Evolutionary conservation across 2,797 vertebrate genomes (phyloP), one percentile per base, ranked within the genome.

Genomic region (Hafferia zeledoni): DNA sequence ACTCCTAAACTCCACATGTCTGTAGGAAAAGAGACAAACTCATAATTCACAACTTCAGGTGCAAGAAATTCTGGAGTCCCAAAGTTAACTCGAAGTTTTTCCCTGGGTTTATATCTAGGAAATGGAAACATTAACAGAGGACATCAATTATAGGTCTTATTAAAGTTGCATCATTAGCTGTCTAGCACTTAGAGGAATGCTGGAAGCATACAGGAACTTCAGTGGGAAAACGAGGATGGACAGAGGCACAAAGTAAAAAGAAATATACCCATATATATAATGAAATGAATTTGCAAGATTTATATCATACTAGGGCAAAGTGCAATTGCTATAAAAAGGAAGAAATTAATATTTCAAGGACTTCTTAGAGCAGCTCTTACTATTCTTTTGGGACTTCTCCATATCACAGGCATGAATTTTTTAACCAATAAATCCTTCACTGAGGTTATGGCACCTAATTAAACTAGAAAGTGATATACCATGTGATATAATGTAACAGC

Each of bases 1-100:
- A 99, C 99, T 16, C 99, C 99, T 60, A 99, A 97, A 52, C 99
- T 99, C 99, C 99, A 99, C 99, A 99, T 99, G 97, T 99, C 99
- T 15, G 99, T 99, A 74, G 99, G 98, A 97, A 99, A 99, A 87
- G 99, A 99, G 84, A 99, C 99, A 96, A 99, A 99, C 82, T 99
- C 99, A n/a, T 99, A 99, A 97, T 99, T 99, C 97, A 99, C 99
- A 80, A 99, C 98, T 97, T 99, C 99, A 59, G 99, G 99, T 85
- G 99, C 99, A 82, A 99, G 98, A 94, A 99, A 99, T 93, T 99
- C 99, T n/a, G 99, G 99, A 17, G 99, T 99, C 64, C 99, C 99
- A 94, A 99, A 99, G 95, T 99, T 99, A 95, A 99, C 98, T 97
- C 97, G 98, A 88, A 99, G 98, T 96, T 99, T 99, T 97, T 99